A percentile compares a stretch with the other conserved stretches of the same genome.
Conservation (phyloP, 1,140 invertebrate species). For the Tetramorium alpestre region DNA sequence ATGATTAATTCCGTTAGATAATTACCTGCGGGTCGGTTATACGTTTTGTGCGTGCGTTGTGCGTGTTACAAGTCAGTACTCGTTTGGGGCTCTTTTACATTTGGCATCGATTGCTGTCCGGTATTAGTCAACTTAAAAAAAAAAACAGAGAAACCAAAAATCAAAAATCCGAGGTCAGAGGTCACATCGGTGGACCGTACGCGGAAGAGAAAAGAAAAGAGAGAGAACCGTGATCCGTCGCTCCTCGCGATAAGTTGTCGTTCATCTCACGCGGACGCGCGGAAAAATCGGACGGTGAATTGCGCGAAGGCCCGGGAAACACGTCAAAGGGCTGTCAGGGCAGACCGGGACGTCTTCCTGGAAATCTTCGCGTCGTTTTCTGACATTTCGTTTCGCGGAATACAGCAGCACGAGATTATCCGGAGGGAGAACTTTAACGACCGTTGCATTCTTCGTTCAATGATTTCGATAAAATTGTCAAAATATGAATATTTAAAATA, state of each 20-base stretch:
- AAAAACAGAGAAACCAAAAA: slow-evolving; percentile 84
- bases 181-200: slow-evolving; percentile 10
- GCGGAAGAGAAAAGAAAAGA: neutral
- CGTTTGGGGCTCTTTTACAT: slow-evolving; percentile 85
- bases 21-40: slow-evolving; percentile 83
- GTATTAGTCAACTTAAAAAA: slow-evolving; percentile 86
- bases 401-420: neutral
- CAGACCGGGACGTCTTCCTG: neutral
- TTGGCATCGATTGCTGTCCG: slow-evolving; percentile 84
- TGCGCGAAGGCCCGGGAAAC: neutral
- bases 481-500: neutral
- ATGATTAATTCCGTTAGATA: slow-evolving; percentile 79
- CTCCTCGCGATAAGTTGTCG: slow-evolving; percentile 4
- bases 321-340: neutral
- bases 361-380: neutral
- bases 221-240: slow-evolving; percentile 11
- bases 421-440: neutral
- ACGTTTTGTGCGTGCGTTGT: slow-evolving; percentile 84
- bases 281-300: slow-evolving; percentile 17
- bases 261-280: slow-evolving; percentile 29
- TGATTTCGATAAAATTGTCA: neutral
- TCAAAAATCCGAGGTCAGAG: slow-evolving; percentile 80
- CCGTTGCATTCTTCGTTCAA: neutral
- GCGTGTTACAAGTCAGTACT: slow-evolving; percentile 86
- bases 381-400: neutral